Evolutionary conservation across 2,113 vertebrate species (phyloP).

Genomic region (Heterotis niloticus): DNA sequence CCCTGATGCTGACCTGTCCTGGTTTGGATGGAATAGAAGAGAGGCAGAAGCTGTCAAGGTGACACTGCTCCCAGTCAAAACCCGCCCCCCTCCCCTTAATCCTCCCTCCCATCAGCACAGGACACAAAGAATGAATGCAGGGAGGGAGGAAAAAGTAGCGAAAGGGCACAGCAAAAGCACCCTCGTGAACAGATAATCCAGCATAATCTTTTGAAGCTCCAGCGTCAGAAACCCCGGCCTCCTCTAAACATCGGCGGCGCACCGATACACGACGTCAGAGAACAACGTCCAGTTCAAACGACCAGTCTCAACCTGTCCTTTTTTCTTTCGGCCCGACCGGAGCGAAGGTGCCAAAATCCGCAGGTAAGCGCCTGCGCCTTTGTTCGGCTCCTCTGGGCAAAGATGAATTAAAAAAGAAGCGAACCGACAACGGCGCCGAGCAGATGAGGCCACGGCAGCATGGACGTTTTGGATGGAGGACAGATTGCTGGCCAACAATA

Average conservation of each 20-base stretch:
- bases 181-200: not conserved
- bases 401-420: not conserved
- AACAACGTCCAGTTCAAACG: conserved; percentile 4
- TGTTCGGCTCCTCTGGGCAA: not conserved
- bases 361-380: not conserved
- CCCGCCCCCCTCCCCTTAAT: not conserved
- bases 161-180: not conserved
- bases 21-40: conserved; percentile 32
- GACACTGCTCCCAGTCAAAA: not conserved
- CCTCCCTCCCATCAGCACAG: not conserved
- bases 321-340: not conserved
- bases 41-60: not conserved
- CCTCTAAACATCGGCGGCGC: not conserved
- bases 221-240: not conserved
- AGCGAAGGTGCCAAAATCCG: not conserved
- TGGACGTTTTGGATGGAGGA: conserved; percentile 23
- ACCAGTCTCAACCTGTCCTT: conserved; percentile 2
- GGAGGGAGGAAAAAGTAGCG: not conserved
- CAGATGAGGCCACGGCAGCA: not conserved
- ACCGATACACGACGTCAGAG: not conserved
- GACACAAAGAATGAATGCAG: not conserved
- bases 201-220: conserved; percentile 5
- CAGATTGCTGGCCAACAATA: conserved; percentile 20
- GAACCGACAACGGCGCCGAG: not conserved
- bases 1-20: conserved; percentile 45